Percentiles rank a stretch among this genome's conserved stretches.
Evolutionary conservation across 1,140 invertebrate species (phyloP).

Genomic region (Cotesia typhae): DNA sequence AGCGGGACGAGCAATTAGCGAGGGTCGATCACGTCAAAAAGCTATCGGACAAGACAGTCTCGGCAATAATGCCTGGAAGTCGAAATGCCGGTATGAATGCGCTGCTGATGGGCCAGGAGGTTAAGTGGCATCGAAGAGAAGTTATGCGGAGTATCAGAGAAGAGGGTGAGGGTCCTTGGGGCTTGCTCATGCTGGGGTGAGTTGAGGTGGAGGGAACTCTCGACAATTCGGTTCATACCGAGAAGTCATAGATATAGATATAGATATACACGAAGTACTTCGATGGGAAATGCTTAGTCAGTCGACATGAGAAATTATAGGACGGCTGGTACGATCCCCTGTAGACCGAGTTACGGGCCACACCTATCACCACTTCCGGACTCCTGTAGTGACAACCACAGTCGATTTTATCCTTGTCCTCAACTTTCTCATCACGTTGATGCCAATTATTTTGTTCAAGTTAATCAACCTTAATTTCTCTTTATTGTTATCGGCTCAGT

Average conservation of each 20-base stretch:
- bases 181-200: neutral
- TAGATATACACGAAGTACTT: slow-evolving; percentile 12
- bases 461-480: too few relatives aligned
- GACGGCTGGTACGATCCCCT: slow-evolving; percentile 34
- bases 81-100: slow-evolving; percentile 36
- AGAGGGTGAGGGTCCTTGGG: slow-evolving; percentile 26
- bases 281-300: slow-evolving; percentile 49
- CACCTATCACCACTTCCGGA: slow-evolving; percentile 33
- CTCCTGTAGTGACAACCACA: slow-evolving; percentile 33
- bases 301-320: slow-evolving; percentile 47
- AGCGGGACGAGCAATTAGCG: slow-evolving; percentile 24
- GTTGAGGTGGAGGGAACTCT: slow-evolving; percentile 26
- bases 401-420: slow-evolving; percentile 17
- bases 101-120: slow-evolving; percentile 46
- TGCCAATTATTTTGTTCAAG: too few relatives aligned
- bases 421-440: neutral
- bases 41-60: slow-evolving; percentile 32
- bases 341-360: slow-evolving; percentile 32
- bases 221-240: slow-evolving; percentile 37
- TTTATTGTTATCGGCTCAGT: too few relatives aligned
- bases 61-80: slow-evolving; percentile 44
- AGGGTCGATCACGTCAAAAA: slow-evolving; percentile 35
- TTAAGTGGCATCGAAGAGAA: slow-evolving; percentile 43
- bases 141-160: neutral
- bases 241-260: neutral